A percentile compares a stretch with the other conserved stretches of the same genome.
phyloP scores from a whole-genome alignment of 2,888 invertebrate species.

The Hirtodrosophila trivittata region DNA sequence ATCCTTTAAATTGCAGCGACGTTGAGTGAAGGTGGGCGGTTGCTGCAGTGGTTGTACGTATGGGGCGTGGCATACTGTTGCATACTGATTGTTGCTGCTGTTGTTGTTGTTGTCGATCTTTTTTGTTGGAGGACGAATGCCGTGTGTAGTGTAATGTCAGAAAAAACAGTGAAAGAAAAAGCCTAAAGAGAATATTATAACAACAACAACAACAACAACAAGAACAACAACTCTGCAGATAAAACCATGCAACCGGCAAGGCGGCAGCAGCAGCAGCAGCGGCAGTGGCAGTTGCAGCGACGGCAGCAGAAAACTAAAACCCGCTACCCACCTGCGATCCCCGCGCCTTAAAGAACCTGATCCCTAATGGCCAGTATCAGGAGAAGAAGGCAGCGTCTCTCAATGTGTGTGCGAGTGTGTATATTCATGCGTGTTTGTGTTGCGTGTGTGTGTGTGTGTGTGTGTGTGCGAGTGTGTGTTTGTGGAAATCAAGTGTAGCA shows the following conservation, averaged over 20 bases:
- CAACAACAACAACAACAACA: slow-evolving; percentile 21
- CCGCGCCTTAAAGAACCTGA: slow-evolving; percentile 62
- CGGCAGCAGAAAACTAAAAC: slow-evolving; percentile 25
- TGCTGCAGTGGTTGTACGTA: slow-evolving; percentile 21
- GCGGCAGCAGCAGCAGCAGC: slow-evolving; percentile 52
- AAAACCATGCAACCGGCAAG: slow-evolving; percentile 70
- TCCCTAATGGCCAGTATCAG: slow-evolving; percentile 74
- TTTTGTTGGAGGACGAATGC: slow-evolving; percentile 74
- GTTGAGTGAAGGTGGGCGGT: slow-evolving; percentile 55
- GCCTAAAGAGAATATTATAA: slow-evolving; percentile 33
- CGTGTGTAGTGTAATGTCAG: slow-evolving; percentile 66
- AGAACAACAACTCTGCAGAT: slow-evolving; percentile 49
- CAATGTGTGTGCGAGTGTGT: neutral
- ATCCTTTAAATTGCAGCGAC: slow-evolving; percentile 60
- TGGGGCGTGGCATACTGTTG: slow-evolving; percentile 43
- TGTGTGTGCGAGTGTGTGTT: slow-evolving; percentile 33
- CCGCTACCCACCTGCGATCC: slow-evolving; percentile 64
- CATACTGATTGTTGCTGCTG: slow-evolving; percentile 27
- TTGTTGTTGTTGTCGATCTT: slow-evolving; percentile 34
- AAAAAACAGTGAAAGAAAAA: slow-evolving; percentile 59
- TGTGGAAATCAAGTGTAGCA: slow-evolving; percentile 78
- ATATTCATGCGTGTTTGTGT: slow-evolving; percentile 38
- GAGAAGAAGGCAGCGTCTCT: slow-evolving; percentile 39
- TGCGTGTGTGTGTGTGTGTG: neutral
- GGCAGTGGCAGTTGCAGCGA: slow-evolving; percentile 50